phyloP scores from a whole-genome alignment of 2,113 vertebrate species.

The Blennius ocellaris region DNA sequence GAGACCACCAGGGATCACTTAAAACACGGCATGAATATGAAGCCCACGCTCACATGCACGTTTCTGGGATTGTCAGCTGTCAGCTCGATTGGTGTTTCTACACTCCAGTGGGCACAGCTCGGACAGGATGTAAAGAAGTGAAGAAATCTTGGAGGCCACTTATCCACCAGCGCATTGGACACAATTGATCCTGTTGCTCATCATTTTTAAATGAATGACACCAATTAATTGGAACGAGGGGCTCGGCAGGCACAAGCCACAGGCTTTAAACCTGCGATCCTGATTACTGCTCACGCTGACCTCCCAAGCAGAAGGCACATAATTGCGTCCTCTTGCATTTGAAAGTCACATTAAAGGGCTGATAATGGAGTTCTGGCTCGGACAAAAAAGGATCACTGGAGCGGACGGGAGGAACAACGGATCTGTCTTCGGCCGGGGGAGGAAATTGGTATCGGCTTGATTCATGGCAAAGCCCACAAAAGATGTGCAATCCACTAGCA shows the following conservation, averaged over 20 bases:
- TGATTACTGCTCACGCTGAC: conserved; percentile 34
- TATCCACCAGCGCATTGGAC: conserved; percentile 1
- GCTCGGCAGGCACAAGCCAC: conserved; percentile 25
- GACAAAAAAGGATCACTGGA: conserved; percentile 40
- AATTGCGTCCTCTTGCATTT: conserved; percentile 61
- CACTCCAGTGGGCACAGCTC: neutral
- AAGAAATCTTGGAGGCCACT: neutral
- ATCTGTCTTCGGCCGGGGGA: conserved; percentile 42
- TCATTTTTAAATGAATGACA: conserved; percentile 42
- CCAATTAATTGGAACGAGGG: conserved; percentile 14
- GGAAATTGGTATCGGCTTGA: conserved; percentile 43
- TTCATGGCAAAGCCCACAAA: conserved; percentile 55
- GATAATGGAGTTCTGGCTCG: conserved; percentile 54
- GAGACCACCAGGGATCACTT: neutral
- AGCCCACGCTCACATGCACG: neutral
- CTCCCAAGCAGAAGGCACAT: conserved; percentile 52
- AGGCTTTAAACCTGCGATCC: conserved; percentile 11
- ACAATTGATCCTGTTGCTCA: conserved; percentile 4
- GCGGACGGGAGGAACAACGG: conserved; percentile 42
- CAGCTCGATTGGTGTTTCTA: neutral
- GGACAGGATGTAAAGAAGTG: neutral
- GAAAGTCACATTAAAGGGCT: conserved; percentile 63
- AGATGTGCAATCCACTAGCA: conserved; percentile 47
- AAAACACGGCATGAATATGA: neutral
- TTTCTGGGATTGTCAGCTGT: conserved; percentile 8